Base-by-base conservation (phyloP, 2,113 vertebrate species). In the Baryphthengus martii region DNA sequence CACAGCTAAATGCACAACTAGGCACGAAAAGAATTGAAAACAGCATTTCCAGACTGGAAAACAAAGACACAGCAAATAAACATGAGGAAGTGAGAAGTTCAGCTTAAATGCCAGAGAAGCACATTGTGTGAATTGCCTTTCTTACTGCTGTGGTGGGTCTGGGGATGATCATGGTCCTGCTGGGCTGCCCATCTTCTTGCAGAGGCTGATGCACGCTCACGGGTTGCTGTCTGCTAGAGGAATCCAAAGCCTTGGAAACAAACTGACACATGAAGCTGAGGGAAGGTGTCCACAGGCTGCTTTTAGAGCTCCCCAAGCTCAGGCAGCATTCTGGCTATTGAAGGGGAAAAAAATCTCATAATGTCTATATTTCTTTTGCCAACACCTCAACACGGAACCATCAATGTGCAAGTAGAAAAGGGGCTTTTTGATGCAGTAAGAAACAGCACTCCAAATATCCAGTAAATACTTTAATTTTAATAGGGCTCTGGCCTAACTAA, bases 11-110 rank as follows among this genome's bases (percentile, higher is more conserved):
- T 20, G 63, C 70, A 91, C 71, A 83, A 94, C 76, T 2, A 13
- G 58, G 59, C 67, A 91, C 53, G 29, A 59, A 84, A 85, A 61
- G 23, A 78, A 88, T 91, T 62, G 55, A 53, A 94, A 91, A 44
- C 83, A 85, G 55, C 33, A 62, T 73, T 95, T 83, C 42, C 78
- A 89, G 67, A 31, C 75, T 61, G 87, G 25, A 94, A 94, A 95
- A 95, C 91, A 97, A 95, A 94, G 62, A 91, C 93, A 96, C 58
- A 92, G 73, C 70, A 87, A 95, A 76, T 58, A 93, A 92, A 93
- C 80, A 87, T 1, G 1, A 90, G 76, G 86, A 93, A 93, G 56
- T 55, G 65, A 95, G 94, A 94, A 91, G 65, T 75, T 85, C 77
- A 89, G 77, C 53, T 89, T 70, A 94, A 95, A 92, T 89, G 81